A percentile compares a stretch with the other conserved stretches of the same genome.
Conservation (phyloP, 2,797 vertebrate genomes). For the Tarsius wallacei region DNA sequence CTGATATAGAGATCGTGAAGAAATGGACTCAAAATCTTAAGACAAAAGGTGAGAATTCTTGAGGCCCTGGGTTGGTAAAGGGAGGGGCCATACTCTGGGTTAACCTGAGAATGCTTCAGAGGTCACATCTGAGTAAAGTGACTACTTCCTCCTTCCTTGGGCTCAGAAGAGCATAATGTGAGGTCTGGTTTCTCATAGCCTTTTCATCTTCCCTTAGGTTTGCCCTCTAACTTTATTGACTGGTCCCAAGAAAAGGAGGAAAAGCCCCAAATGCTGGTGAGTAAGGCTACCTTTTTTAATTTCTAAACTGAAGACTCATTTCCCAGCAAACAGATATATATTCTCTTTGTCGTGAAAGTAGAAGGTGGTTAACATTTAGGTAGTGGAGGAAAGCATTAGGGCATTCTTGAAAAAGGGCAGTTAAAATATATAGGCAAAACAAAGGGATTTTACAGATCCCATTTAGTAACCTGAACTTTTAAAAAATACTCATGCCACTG, state of each 20-base stretch:
- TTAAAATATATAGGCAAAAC: not conserved
- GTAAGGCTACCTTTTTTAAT: not conserved
- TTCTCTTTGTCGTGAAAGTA: not conserved
- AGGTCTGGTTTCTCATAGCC: not conserved
- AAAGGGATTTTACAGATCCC: not conserved
- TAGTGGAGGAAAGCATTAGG: not conserved
- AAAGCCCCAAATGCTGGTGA: not conserved
- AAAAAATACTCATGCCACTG: not conserved
- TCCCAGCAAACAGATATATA: not conserved
- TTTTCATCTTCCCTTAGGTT: too few relatives aligned
- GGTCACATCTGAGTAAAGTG: not conserved
- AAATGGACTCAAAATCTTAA: not conserved
- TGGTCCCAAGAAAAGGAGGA: not conserved
- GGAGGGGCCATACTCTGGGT: not conserved
- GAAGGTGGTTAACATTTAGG: not conserved
- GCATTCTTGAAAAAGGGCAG: not conserved
- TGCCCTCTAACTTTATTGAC: not conserved
- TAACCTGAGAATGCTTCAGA: not conserved
- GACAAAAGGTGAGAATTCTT: slow-evolving; percentile 46
- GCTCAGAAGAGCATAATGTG: not conserved
- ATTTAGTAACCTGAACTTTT: not conserved
- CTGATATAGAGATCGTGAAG: not conserved
- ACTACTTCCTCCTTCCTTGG: not conserved
- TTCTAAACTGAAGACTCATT: not conserved
- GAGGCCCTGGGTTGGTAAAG: not conserved